Conservation (phyloP, 2,797 vertebrate genomes). For the Peromyscus nudipes region DNA sequence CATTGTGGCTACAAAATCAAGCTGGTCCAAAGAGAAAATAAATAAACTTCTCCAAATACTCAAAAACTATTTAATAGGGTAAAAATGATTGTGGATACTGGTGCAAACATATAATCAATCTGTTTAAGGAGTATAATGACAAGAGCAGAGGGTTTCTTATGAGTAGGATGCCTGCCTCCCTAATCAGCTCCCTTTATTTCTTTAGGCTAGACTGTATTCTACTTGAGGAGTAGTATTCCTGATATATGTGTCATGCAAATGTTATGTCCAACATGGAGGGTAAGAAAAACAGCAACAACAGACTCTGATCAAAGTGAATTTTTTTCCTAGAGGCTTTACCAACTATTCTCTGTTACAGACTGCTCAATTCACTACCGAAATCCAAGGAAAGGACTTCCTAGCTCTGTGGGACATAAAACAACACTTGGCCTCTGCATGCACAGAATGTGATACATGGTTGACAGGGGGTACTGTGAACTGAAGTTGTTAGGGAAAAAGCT, state of each 20-base stretch:
- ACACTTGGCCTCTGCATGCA: background rate
- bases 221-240: background rate
- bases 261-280: background rate
- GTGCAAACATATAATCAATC: background rate
- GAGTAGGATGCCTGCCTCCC: background rate
- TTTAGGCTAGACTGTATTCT: background rate
- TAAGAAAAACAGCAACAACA: background rate
- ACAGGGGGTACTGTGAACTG: background rate
- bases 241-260: background rate
- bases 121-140: background rate
- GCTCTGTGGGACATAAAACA: background rate
- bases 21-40: background rate
- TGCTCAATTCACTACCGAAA: background rate
- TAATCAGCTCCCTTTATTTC: background rate
- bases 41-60: background rate
- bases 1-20: background rate
- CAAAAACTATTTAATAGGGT: background rate
- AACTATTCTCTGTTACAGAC: background rate
- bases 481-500: background rate
- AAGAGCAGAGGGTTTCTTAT: no score
- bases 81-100: background rate
- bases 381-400: background rate
- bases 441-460: background rate
- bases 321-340: background rate
- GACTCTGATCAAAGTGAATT: background rate